phyloP scores from a whole-genome alignment of 2,888 invertebrate species.

The Cantharis lateralis region DNA sequence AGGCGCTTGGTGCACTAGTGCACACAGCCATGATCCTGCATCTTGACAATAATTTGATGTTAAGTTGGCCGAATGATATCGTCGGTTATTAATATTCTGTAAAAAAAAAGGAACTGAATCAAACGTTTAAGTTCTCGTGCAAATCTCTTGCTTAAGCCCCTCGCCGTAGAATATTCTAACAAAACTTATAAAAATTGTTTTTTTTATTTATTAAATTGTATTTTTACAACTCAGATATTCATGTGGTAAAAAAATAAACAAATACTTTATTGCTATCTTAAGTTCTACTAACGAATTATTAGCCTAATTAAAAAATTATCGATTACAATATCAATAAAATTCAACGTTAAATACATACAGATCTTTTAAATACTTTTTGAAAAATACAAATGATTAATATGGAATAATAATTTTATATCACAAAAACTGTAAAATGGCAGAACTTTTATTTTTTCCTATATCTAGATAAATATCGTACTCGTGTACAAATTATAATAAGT shows the following conservation, averaged over 20 bases:
- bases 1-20: too few species aligned
- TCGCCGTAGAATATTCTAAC: too few species aligned
- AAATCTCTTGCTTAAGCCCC: too few species aligned
- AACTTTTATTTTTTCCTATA: background rate
- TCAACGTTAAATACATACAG: background rate
- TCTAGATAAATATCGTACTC: background rate
- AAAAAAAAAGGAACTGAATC: too few species aligned
- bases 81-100: too few species aligned
- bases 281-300: background rate
- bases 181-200: background rate
- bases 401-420: background rate
- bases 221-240: background rate
- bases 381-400: background rate
- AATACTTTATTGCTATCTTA: background rate
- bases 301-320: background rate
- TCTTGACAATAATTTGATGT: too few species aligned
- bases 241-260: background rate
- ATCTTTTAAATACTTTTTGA: background rate
- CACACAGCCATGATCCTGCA: too few species aligned
- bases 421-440: background rate
- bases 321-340: background rate
- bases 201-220: background rate
- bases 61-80: too few species aligned
- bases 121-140: too few species aligned
- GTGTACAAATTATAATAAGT: background rate